These are phyloP conservation scores for Sceloporus tristichus DNA, from an alignment of 2,113 vertebrate species.

Conservation along the genomic window DNA sequence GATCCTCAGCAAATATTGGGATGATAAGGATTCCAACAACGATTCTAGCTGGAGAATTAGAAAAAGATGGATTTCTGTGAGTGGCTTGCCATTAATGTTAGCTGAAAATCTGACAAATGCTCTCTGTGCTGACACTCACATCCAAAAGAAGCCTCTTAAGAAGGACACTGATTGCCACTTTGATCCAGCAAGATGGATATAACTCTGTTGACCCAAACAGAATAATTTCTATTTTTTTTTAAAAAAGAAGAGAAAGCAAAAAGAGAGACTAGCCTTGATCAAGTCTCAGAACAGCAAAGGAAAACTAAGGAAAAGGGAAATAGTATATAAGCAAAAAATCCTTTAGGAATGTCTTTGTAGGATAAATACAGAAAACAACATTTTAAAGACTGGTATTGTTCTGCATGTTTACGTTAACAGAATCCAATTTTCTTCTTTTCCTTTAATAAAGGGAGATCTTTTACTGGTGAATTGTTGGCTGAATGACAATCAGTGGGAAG, in stretches of 20 bases:
- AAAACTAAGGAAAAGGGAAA: neutral
- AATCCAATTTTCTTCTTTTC: neutral
- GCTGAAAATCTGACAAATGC: neutral
- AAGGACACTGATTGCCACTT: neutral
- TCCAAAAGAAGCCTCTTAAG: neutral
- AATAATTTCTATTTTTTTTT: slow-evolving; percentile 33
- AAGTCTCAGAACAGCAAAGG: neutral
- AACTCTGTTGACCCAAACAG: neutral
- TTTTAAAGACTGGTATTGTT: neutral
- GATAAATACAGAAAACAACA: neutral
- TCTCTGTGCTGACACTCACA: neutral
- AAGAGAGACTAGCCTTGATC: neutral
- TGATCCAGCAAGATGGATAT: slow-evolving; percentile 4
- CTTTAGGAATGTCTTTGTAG: neutral
- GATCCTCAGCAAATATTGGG: neutral
- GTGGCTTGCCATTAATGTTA: neutral
- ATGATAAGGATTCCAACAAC: neutral
- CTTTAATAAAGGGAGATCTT: neutral
- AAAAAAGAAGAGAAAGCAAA: neutral
- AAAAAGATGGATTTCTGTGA: neutral
- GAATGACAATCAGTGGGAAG: too few species aligned
- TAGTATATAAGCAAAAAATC: neutral
- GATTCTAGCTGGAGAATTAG: neutral
- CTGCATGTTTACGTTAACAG: neutral
- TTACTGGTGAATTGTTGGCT: neutral